Evolutionary conservation across 2,797 vertebrate genomes (phyloP), one percentile per base, ranked within the genome.

Genomic region (Lithobates pipiens): DNA sequence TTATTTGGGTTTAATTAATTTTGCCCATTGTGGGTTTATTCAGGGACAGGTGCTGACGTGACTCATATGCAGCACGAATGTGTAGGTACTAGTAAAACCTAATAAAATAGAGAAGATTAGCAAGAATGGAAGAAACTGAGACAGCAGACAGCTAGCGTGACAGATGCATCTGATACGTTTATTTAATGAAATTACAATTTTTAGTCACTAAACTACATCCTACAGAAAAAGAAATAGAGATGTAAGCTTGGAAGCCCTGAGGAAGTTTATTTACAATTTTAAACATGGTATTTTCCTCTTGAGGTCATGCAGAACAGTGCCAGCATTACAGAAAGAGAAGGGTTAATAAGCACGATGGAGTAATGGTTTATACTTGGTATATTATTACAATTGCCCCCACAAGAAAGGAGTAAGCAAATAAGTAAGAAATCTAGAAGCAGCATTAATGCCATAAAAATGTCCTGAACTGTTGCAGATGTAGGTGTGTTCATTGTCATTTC

Each of bases 191-290:
- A 68, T 27, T 29, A 32, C 63, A 73, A 61, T 46, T 81, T 16
- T 16, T 67, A 25, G 74, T 75, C 63, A 25, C 42, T 80, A 83
- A 57, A 39, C 76, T 87, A 80, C 3, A 54, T n/a, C 67, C 61
- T 65, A 88, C 34, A 83, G n/a, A 82, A 18, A 36, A 13, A 36
- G 29, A 32, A 63, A 76, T 82, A 80, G 65, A 75, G 79, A 63
- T n/a, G 75, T 50, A 57, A 57, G 68, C 42, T 15, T 36, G n/a
- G 18, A 25, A 3, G 65, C 50, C 44, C 39, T 73, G 10, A 63
- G 75, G 39, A 61, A n/a, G 65, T 23, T 74, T 92, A 90, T 93
- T 91, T 92, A 92, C 91, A 91, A 77, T 85, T 73, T 81, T 79
- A 50, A 86, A 77, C 7, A 80, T 34, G 71, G 39, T 36, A 73